phyloP scores from a whole-genome alignment of 2,797 vertebrate genomes.

The Sebastes hubbsi region DNA sequence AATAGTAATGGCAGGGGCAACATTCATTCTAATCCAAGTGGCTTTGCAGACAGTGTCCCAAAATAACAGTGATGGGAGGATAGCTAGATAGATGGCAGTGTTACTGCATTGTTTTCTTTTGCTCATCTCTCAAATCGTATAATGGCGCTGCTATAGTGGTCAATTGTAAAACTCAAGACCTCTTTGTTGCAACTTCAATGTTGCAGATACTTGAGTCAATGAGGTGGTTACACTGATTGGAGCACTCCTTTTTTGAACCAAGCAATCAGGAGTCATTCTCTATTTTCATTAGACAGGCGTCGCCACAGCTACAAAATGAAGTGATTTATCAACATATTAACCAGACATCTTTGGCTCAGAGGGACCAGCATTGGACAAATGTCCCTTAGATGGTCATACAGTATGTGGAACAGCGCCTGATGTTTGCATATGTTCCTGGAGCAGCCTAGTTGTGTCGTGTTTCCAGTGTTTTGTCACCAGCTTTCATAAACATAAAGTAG shows the following conservation, averaged over 20 bases:
- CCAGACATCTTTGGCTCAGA: background rate
- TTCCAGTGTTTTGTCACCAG: background rate
- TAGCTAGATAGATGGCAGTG: background rate
- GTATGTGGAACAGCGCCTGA: background rate
- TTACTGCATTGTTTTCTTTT: background rate
- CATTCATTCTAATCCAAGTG: background rate
- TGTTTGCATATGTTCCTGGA: background rate
- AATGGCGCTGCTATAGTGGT: too few relatives aligned
- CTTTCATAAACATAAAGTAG: background rate
- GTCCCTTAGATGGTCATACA: background rate
- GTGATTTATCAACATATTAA: background rate
- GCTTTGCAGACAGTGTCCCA: background rate
- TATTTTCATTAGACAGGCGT: background rate
- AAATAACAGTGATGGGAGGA: background rate
- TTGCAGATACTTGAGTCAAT: background rate
- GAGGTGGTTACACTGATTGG: conserved; percentile 3
- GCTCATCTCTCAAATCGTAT: background rate
- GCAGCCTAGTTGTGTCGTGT: background rate
- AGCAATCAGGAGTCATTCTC: conserved; percentile 8
- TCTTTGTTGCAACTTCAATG: background rate
- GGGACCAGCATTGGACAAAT: background rate
- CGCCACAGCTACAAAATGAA: background rate
- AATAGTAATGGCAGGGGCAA: background rate
- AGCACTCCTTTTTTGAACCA: background rate
- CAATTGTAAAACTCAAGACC: background rate